Conservation (phyloP, 1,140 invertebrate species). For the Drosophila repleta region DNA sequence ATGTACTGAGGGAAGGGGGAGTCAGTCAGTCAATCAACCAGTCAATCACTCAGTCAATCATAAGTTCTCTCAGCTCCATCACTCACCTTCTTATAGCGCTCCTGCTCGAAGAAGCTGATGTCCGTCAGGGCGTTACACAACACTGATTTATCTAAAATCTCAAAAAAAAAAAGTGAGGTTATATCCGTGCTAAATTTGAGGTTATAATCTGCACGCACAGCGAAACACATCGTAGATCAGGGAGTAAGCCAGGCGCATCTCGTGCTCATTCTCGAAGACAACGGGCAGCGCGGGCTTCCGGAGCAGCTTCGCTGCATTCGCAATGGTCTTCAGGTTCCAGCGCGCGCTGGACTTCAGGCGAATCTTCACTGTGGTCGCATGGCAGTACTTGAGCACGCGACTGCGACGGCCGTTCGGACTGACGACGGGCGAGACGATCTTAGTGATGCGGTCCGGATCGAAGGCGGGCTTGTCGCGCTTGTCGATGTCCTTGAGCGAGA, state of each 20-base stretch:
- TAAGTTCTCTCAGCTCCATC: too few species aligned
- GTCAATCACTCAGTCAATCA: neutral
- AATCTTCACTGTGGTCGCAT: conserved; percentile 55
- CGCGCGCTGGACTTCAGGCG: conserved; percentile 56
- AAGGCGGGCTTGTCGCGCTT: conserved; percentile 72
- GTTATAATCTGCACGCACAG: conserved; percentile 89
- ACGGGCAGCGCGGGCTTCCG: conserved; percentile 85
- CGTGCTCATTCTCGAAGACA: conserved; percentile 88
- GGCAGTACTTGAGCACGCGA: conserved; percentile 54
- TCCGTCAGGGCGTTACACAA: conserved; percentile 88
- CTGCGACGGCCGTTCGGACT: conserved; percentile 56
- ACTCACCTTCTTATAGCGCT: conserved; percentile 85
- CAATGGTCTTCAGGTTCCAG: conserved; percentile 85
- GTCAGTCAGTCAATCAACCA: neutral
- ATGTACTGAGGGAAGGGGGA: conserved; percentile 29
- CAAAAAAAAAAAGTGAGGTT: conserved; percentile 85
- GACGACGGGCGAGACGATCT: conserved; percentile 54
- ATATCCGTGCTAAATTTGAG: conserved; percentile 86
- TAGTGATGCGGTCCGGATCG: conserved; percentile 63
- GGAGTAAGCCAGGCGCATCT: conserved; percentile 90
- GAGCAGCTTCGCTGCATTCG: conserved; percentile 87
- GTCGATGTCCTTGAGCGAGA: conserved; percentile 65
- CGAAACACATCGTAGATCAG: conserved; percentile 91
- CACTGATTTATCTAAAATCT: conserved; percentile 87
- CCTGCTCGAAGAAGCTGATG: conserved; percentile 86